A percentile compares a stretch with the other conserved stretches of the same genome.
phyloP scores from a whole-genome alignment of 1,140 invertebrate species.

The Drosophila truncata region DNA sequence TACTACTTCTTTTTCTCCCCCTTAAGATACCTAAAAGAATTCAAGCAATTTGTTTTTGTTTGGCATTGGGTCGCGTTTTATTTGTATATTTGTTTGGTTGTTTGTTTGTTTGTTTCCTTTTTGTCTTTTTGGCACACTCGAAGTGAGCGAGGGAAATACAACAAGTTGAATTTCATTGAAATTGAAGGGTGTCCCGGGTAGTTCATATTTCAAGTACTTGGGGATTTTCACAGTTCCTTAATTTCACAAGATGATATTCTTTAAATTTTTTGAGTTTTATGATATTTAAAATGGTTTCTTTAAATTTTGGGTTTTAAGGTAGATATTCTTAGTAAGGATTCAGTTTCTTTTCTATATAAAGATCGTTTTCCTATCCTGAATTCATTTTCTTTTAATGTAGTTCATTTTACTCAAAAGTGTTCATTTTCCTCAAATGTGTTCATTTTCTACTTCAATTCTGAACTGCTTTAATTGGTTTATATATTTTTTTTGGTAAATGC shows the following conservation, averaged over 20 bases:
- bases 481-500: neutral
- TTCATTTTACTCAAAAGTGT: neutral
- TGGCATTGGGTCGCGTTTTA: constrained; percentile 30
- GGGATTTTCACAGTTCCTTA: neutral
- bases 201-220: constrained; percentile 11
- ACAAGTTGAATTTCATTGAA: constrained; percentile 24
- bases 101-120: constrained; percentile 10
- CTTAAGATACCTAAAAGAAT: constrained; percentile 9
- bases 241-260: constrained; percentile 8
- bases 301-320: too few relatives aligned
- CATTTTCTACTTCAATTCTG: neutral
- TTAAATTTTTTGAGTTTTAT: neutral
- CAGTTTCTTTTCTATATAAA: neutral
- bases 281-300: neutral
- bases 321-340: neutral
- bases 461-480: neutral
- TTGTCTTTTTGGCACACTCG: constrained; percentile 40
- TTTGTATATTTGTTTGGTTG: constrained; percentile 19
- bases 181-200: constrained; percentile 3
- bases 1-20: too few relatives aligned
- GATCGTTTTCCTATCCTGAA: neutral
- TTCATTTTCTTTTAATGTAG: neutral
- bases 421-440: neutral
- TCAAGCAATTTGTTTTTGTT: constrained; percentile 21
- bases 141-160: constrained; percentile 8